Base-by-base conservation (phyloP, 2,888 invertebrate genomes). In the Drosophila recens region DNA sequence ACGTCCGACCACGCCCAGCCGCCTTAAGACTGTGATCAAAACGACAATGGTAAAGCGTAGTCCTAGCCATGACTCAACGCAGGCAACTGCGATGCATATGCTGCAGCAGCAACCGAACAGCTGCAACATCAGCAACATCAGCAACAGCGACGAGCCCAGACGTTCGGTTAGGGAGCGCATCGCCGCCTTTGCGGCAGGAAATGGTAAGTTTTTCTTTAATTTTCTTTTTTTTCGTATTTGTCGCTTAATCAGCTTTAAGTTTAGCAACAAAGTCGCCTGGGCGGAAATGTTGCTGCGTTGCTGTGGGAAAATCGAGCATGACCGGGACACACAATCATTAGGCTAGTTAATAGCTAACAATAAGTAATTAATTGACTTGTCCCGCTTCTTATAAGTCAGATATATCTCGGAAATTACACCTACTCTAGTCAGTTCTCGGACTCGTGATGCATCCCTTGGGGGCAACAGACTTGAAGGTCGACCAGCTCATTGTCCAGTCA, bases 1-100 rank as follows among this genome's bases (percentile, higher is more conserved):
- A 75, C 82, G 90, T 79, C 88, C 90, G 67, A 82, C 83, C 79
- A 90, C 90, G 90, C 91, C 91, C 83, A 85, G 88, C 81, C 86
- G 87, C 86, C 86, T 91, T 72, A 91, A 91, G 89, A 91, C 91
- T 91, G 91, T 91, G 91, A 91, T 91, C 90, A 91, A 88, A 91
- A 91, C 91, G 78, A 91, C 91, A 87, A 90, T 91, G 91, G 91
- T 91, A 72, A 91, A 91, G 84, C 90, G 91, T 77, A 91, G 90
- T 88, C 91, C 91, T 83, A 88, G 87, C 89, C 90, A 91, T 90
- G 91, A 91, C 80, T 86, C 91, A 86, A 86, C 79, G 69, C 75
- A 79, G 66, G 46, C 80, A 68, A 71, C 76, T 72, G 78, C 72
- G 67, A 65, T 76, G 57, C 77, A 84, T 82, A 73, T 82, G 80